Evolutionary conservation across 1,140 invertebrate species (phyloP).

Genomic region (Nephila pilipes): DNA sequence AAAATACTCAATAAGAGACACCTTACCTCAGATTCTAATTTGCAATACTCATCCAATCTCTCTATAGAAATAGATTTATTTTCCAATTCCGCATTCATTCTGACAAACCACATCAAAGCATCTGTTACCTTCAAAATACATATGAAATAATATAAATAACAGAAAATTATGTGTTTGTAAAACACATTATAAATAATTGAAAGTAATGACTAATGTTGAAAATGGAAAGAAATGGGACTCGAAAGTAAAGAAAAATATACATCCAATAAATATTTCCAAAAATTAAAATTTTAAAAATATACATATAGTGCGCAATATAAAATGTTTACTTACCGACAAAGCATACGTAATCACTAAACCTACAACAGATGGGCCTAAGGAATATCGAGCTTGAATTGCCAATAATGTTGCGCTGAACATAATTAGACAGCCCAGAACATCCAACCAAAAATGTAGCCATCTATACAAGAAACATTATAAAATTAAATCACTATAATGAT

Average conservation of each 20-base stretch:
- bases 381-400: conserved; percentile 24
- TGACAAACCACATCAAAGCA: conserved; percentile 42
- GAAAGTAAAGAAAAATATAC: too few relatives aligned
- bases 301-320: too few relatives aligned
- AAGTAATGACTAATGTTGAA: not conserved
- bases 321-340: conserved; percentile 1
- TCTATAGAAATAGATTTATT: conserved; percentile 55
- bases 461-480: not conserved
- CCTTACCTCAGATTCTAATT: conserved; percentile 38
- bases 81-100: conserved; percentile 30
- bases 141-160: not conserved
- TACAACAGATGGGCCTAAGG: conserved; percentile 8
- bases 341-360: conserved; percentile 54
- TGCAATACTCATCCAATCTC: conserved; percentile 37
- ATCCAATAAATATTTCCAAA: not conserved
- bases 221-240: too few relatives aligned
- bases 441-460: conserved; percentile 46
- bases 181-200: not conserved
- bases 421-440: conserved; percentile 25
- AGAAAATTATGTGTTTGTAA: not conserved
- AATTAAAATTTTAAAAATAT: not conserved
- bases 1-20: not conserved
- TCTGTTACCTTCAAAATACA: conserved; percentile 1
- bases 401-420: conserved; percentile 6
- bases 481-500: too few relatives aligned